These are phyloP conservation scores for Crotalus viridis DNA, from an alignment of 2,113 vertebrate genomes.

Conservation along the genomic window DNA sequence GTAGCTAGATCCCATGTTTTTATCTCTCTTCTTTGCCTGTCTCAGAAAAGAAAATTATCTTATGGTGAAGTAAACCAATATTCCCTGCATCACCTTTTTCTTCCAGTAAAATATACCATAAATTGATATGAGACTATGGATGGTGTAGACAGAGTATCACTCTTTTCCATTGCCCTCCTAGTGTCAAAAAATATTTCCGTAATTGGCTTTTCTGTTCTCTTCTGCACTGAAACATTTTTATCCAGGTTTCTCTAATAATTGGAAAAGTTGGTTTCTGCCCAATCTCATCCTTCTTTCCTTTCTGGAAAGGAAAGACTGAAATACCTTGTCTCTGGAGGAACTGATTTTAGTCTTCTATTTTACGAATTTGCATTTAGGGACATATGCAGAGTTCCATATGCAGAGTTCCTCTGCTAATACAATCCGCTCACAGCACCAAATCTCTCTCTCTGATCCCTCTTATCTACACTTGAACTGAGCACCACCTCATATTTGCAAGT, in stretches of 20 bases:
- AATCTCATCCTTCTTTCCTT: background rate
- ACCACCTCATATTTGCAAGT: background rate
- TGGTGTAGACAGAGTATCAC: background rate
- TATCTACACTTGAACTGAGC: background rate
- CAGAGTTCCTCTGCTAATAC: background rate
- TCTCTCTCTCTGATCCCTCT: background rate
- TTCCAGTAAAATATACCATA: background rate
- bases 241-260: background rate
- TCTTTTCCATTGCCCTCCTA: background rate
- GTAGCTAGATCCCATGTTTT: background rate
- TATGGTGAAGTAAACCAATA: background rate
- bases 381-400: background rate
- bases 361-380: background rate
- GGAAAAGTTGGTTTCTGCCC: background rate
- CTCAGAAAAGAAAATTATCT: background rate
- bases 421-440: background rate
- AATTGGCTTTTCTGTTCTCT: background rate
- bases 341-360: background rate
- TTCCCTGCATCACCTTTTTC: background rate
- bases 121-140: background rate
- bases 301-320: background rate
- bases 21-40: background rate
- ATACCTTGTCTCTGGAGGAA: background rate
- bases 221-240: background rate
- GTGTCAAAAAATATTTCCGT: background rate